Base-by-base conservation (phyloP, 53 echinoderm and acorn worm genomes). In the Echinometra lucunter region DNA sequence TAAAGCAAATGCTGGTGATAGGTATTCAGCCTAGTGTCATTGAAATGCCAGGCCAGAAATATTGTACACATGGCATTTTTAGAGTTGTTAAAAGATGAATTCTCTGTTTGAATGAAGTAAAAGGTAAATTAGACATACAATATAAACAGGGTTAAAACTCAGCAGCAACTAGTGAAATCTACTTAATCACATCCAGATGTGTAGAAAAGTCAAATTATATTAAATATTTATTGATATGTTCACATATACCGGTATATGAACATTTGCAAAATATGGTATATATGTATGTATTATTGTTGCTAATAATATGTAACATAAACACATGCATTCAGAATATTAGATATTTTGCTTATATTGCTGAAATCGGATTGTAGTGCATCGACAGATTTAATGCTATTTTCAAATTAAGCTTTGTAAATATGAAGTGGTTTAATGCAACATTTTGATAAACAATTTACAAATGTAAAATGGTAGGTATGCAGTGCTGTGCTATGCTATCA, bases 401-500 rank as follows among this genome's bases (percentile, higher is more conserved):
- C 21, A n/a, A 53, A 28, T 49, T 47, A 28, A 30, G 37, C 9
- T 38, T 78, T 40, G 78, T 78, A 78, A 40, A 38, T 78, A 78
- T 78, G 23, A 78, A 78, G 78, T 40, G 19, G n/a, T 81, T 80
- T 35, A 42, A 19, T 81, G 81, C 38, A 81, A 81, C 44, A 81
- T 44, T 81, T 44, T 81, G 23, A n/a, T n/a, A n/a, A n/a, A n/a
- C n/a, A n/a, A n/a, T n/a, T n/a, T 81, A 81, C 21, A 74, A n/a
- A 6, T 44, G 3, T 80, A 1, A 37, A 75, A 32, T 83, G n/a
- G 47, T 27, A 49, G 28, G 85, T 85, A 19, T 78, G 78, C 85
- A 47, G 85, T 47, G 85, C 49, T 85, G 49, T 47, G 85, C 78
- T 42, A 78, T 85, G 49, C 9, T 45, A 85, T 28, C 85, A 85